phyloP scores from a whole-genome alignment of 2,113 vertebrate species.

The Penelope pileata region DNA sequence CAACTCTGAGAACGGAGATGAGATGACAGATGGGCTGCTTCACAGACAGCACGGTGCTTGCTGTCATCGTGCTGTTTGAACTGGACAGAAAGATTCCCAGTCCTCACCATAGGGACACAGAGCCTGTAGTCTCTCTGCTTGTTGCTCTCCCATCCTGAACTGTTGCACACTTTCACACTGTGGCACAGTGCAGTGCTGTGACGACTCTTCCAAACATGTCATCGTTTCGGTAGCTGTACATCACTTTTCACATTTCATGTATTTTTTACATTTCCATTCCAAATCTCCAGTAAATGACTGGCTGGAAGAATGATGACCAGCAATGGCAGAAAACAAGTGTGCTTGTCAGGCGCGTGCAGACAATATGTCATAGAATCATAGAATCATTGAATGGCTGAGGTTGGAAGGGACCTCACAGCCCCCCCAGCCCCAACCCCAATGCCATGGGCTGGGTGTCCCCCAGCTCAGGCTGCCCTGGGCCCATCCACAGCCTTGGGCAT shows the following conservation, averaged over 20 bases:
- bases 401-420: no score
- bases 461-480: no score
- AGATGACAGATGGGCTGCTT: neutral
- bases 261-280: neutral
- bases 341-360: neutral
- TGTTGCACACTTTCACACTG: neutral
- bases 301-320: neutral
- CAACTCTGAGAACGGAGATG: neutral
- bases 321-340: neutral
- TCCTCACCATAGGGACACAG: neutral
- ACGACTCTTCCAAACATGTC: neutral
- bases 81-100: neutral
- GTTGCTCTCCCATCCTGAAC: neutral
- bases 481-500: no score
- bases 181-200: no score
- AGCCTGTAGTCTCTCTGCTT: neutral
- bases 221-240: neutral
- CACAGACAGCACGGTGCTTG: neutral
- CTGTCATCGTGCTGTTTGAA: neutral
- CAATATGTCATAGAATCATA: no score
- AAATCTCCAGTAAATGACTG: neutral
- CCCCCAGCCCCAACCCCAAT: no score
- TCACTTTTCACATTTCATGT: neutral
- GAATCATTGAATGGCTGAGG: no score
- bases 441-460: no score